Percentiles rank a stretch among this genome's conserved stretches.
Conservation (phyloP, 2,797 vertebrate genomes). For the Phrynocephalus guinanensis region DNA sequence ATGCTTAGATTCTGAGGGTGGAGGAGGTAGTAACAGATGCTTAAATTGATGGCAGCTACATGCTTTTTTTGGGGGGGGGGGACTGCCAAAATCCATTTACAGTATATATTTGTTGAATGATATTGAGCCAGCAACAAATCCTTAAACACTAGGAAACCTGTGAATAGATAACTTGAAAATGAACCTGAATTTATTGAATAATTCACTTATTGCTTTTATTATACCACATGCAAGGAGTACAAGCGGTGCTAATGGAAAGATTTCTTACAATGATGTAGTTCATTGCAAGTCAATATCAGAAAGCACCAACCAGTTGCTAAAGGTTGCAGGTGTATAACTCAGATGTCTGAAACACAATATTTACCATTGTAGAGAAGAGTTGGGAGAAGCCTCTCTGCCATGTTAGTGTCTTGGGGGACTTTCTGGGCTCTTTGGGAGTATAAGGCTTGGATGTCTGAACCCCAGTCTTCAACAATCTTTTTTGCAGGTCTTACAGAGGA, state of each 20-base stretch:
- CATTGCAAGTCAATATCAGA: background rate
- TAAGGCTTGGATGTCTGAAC: too few relatives aligned
- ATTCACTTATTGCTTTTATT: conserved; percentile 10
- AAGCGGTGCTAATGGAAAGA: background rate
- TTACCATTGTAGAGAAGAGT: too few relatives aligned
- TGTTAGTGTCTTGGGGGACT: too few relatives aligned
- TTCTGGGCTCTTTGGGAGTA: too few relatives aligned
- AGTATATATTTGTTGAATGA: conserved; percentile 3
- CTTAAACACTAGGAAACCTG: conserved; percentile 7
- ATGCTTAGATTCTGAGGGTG: too few relatives aligned
- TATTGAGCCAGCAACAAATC: background rate
- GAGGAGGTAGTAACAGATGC: background rate
- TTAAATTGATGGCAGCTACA: background rate
- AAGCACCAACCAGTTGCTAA: background rate
- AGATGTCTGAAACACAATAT: too few relatives aligned
- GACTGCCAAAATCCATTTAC: background rate
- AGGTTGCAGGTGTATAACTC: too few relatives aligned
- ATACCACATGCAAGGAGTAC: background rate
- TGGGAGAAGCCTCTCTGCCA: too few relatives aligned
- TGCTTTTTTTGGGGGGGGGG: too few relatives aligned
- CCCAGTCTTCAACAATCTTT: too few relatives aligned
- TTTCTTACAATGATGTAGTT: background rate
- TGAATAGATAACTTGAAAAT: conserved; percentile 4
- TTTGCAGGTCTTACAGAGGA: too few relatives aligned
- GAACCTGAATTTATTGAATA: conserved; percentile 8